Evolutionary conservation across 2,888 invertebrate species (phyloP).

Genomic region (Dioctria linearis): DNA sequence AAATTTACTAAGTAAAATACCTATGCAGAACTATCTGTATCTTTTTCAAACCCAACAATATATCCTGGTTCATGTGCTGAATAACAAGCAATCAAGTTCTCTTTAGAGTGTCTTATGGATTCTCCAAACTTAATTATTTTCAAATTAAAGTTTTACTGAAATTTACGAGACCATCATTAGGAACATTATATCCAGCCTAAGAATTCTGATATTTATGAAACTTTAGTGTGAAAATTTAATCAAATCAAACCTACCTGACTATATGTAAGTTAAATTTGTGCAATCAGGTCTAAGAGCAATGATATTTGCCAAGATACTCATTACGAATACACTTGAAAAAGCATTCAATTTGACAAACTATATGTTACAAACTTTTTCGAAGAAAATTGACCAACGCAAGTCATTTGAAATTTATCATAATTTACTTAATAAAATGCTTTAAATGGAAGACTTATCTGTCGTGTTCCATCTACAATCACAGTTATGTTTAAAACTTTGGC

Average conservation of each 20-base stretch:
- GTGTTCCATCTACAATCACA: conserved; percentile 66
- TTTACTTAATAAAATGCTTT: conserved; percentile 63
- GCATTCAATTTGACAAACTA: conserved; percentile 67
- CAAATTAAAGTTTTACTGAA: conserved; percentile 63
- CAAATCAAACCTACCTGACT: conserved; percentile 64
- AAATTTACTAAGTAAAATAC: conserved; percentile 58
- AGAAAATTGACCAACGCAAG: conserved; percentile 64
- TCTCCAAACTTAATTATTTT: conserved; percentile 65
- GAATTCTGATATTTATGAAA: background rate
- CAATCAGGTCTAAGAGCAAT: conserved; percentile 70
- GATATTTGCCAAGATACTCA: conserved; percentile 65
- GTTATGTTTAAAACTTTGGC: conserved; percentile 65
- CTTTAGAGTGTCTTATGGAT: conserved; percentile 74
- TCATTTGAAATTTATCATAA: conserved; percentile 66
- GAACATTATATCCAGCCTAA: conserved; percentile 65
- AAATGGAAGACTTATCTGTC: conserved; percentile 65
- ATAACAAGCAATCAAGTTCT: conserved; percentile 76
- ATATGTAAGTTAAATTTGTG: conserved; percentile 66
- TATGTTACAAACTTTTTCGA: conserved; percentile 54
- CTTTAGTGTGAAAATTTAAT: background rate
- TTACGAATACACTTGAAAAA: conserved; percentile 66
- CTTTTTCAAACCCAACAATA: conserved; percentile 68
- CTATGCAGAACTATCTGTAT: conserved; percentile 57
- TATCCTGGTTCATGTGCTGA: conserved; percentile 76
- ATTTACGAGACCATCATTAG: conserved; percentile 68